Evolutionary conservation across 2,113 vertebrate species (phyloP), one percentile per base, ranked within the genome.

Genomic region (Solea solea): DNA sequence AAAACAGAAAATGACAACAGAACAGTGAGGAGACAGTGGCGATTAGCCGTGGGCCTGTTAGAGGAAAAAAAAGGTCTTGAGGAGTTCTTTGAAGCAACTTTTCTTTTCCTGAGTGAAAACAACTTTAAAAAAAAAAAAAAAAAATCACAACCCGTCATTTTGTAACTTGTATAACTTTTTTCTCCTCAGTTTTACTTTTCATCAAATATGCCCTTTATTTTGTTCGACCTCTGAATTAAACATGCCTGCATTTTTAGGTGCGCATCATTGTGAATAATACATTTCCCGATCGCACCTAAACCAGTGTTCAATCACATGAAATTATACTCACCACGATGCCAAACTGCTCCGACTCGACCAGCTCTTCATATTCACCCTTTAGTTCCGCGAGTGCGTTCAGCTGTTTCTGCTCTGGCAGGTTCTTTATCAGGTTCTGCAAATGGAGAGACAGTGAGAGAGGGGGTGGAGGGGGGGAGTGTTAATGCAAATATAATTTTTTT

Each of bases 271-370:
- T 65, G 62, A 63, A 62, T 83, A 46, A 71, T 76, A 27, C 61
- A 69, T 66, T 15, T 56, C 10, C 40, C 34, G 10, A 53, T 67
- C 1, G 67, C 9, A 69, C 60, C 50, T 73, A 71, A 74, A 42
- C 28, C 8, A 40, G 40, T 16, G 41, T 68, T 44, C 46, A 63
- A 52, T 74, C 14, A n/a, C 41, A 14, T 63, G 74, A 70, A 74
- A 56, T 80, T 82, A 74, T 91, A 97, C 97, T 77, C 94, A 99
- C 98, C 96, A 99, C 96, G 81, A 98, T 95, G 90, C 95, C 96
- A 93, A 99, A 99, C 34, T 99, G 97, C 81, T 99, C 98, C 0
- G 98, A 94, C 70, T 99, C 98, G 57, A 96, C 95, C 4, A 99
- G 95, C 83, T 99, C 96, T 8, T 96, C 91, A 62, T 98, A 99